These are phyloP conservation scores for Sphaerophoria taeniata DNA, from an alignment of 2,888 invertebrate species.

Conservation along the genomic window DNA sequence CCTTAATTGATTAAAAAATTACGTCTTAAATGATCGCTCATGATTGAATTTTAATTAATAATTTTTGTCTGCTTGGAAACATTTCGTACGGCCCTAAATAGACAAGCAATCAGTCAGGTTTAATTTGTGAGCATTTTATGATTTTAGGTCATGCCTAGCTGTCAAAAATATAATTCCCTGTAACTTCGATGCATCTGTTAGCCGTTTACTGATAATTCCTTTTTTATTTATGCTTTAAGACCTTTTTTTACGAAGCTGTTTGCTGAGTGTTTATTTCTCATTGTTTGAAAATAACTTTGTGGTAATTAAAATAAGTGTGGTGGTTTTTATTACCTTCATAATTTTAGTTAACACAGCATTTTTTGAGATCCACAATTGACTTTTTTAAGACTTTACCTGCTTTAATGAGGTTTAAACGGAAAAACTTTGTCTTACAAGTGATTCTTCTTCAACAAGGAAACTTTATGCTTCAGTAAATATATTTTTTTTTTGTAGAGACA, in stretches of 20 bases:
- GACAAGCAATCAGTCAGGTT: constrained; percentile 45
- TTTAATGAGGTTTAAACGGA: not conserved
- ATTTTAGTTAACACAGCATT: not conserved
- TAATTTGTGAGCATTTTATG: constrained; percentile 25
- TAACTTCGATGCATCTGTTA: constrained; percentile 29
- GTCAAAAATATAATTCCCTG: constrained; percentile 27
- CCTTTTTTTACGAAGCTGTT: not conserved
- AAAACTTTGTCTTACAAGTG: not conserved
- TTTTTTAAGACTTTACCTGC: not conserved
- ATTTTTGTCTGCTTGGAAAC: constrained; percentile 34
- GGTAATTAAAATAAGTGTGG: not conserved
- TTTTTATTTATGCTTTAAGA: not conserved
- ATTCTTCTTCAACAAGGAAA: no score
- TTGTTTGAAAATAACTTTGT: not conserved
- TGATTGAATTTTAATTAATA: constrained; percentile 56
- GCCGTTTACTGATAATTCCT: not conserved
- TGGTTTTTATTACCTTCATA: not conserved
- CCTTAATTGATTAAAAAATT: not conserved
- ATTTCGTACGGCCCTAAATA: constrained; percentile 47
- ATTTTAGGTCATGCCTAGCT: constrained; percentile 17
- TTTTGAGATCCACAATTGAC: not conserved
- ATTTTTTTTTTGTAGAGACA: no score
- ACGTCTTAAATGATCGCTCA: not conserved
- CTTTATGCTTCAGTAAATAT: no score
- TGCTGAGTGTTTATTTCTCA: not conserved